These are phyloP conservation scores for Ochropacha duplaris DNA, from an alignment of 2,888 invertebrate species.

Conservation along the genomic window DNA sequence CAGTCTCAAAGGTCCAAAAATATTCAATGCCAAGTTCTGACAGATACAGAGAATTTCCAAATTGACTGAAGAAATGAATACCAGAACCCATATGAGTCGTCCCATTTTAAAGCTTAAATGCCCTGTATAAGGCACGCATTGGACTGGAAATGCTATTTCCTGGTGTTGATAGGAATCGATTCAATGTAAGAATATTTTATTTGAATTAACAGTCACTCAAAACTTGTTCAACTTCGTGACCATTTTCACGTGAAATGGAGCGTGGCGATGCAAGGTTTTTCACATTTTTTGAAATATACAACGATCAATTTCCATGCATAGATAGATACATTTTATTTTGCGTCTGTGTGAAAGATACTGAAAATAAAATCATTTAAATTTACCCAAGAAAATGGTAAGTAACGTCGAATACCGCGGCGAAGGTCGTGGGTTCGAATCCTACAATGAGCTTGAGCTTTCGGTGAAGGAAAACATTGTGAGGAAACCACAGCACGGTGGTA, in stretches of 20 bases:
- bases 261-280: neutral
- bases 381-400: too few relatives aligned
- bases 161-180: neutral
- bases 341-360: too few relatives aligned
- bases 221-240: neutral
- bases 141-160: neutral
- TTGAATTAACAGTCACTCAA: neutral
- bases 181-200: neutral
- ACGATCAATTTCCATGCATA: too few relatives aligned
- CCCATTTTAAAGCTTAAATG: neutral
- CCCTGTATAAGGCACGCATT: neutral
- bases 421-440: too few relatives aligned
- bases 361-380: too few relatives aligned
- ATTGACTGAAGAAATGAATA: neutral
- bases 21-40: neutral
- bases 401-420: too few relatives aligned
- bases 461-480: too few relatives aligned
- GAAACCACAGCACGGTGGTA: too few relatives aligned
- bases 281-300: too few relatives aligned
- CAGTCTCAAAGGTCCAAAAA: too few relatives aligned
- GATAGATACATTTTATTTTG: too few relatives aligned
- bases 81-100: neutral
- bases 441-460: too few relatives aligned
- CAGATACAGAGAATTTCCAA: neutral
- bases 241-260: neutral